Evolutionary conservation across 1,140 invertebrate species (phyloP).

Genomic region (Zophobas atratus): DNA sequence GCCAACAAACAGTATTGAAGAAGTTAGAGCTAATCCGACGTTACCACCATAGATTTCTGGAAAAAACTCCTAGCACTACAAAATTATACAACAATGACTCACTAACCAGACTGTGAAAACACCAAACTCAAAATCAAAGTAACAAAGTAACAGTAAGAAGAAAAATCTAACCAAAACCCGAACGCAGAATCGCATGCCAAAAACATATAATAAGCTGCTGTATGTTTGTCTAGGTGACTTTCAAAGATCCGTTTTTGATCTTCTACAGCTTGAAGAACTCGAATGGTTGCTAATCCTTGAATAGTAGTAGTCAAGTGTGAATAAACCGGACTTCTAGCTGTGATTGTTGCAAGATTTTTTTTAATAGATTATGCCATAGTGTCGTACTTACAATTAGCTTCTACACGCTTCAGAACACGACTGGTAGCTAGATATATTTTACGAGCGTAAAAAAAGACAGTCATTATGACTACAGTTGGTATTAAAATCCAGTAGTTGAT

Average conservation of each 20-base stretch:
- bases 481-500: constrained; percentile 55
- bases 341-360: constrained; percentile 3
- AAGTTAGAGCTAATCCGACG: constrained; percentile 75
- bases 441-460: constrained; percentile 71
- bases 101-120: constrained; percentile 9
- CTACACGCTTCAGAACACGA: constrained; percentile 76
- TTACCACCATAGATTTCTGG: constrained; percentile 69
- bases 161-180: constrained; percentile 83
- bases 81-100: neutral
- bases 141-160: constrained; percentile 68
- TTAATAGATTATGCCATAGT: neutral
- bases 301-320: constrained; percentile 77
- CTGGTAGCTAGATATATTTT: constrained; percentile 76
- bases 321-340: constrained; percentile 75
- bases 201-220: constrained; percentile 76
- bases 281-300: constrained; percentile 86
- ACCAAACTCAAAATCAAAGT: constrained; percentile 1
- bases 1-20: constrained; percentile 73
- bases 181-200: constrained; percentile 76
- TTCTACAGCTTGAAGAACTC: constrained; percentile 85
- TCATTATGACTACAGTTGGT: constrained; percentile 69
- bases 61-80: constrained; percentile 20
- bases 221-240: constrained; percentile 81
- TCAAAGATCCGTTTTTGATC: constrained; percentile 86
- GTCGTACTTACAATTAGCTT: constrained; percentile 73